phyloP scores from a whole-genome alignment of 2,113 vertebrate genomes.

The Scolopax mira region DNA sequence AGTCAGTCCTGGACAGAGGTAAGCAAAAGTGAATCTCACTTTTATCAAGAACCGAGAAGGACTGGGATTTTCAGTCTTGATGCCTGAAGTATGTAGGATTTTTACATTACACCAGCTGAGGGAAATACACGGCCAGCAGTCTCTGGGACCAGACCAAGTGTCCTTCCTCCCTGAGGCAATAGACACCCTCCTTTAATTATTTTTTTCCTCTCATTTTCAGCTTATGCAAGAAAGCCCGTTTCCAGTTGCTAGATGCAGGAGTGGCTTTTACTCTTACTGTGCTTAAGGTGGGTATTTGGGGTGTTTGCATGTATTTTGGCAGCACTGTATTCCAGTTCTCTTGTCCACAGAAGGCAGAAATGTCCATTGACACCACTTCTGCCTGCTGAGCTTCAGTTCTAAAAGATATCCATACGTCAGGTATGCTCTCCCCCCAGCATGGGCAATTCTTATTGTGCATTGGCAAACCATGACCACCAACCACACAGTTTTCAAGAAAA shows the following conservation, averaged over 20 bases:
- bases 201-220: not conserved
- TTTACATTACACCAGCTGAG: not conserved
- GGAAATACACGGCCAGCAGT: not conserved
- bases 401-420: not conserved
- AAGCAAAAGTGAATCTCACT: not conserved
- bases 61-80: not conserved
- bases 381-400: not conserved
- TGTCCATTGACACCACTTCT: not conserved
- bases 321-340: not conserved
- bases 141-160: not conserved
- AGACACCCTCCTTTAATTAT: not conserved
- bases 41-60: not conserved
- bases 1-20: not conserved
- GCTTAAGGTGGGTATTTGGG: not conserved
- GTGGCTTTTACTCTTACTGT: not conserved
- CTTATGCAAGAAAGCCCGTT: not conserved
- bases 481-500: not conserved
- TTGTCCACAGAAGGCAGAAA: not conserved
- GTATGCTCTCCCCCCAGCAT: accelerated
- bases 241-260: not conserved
- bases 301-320: not conserved
- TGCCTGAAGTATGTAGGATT: not conserved
- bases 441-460: not conserved
- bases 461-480: accelerated
- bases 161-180: not conserved